Evolutionary conservation across 2,888 invertebrate species (phyloP).

Genomic region (Emmelina monodactyla): DNA sequence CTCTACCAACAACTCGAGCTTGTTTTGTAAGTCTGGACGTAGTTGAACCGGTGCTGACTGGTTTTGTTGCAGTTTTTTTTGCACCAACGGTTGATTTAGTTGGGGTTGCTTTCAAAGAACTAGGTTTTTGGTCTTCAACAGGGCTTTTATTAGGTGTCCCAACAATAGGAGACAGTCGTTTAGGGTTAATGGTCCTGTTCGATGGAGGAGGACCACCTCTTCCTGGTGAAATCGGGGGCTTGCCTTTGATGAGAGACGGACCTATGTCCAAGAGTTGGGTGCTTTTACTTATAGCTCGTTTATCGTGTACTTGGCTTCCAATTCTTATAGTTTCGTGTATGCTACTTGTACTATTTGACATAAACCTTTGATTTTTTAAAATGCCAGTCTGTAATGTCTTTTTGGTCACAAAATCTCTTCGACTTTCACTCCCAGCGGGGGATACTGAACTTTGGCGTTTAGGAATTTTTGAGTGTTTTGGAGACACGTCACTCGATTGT

Average conservation of each 20-base stretch:
- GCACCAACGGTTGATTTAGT: slow-evolving; percentile 32
- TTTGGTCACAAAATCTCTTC: slow-evolving; percentile 19
- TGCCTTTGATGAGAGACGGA: slow-evolving; percentile 45
- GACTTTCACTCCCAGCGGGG: slow-evolving; percentile 33
- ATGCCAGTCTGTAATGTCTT: slow-evolving; percentile 32
- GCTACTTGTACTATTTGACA: slow-evolving; percentile 58
- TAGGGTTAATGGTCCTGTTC: slow-evolving; percentile 47
- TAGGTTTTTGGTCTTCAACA: slow-evolving; percentile 39
- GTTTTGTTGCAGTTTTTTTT: slow-evolving; percentile 37
- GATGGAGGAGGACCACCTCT: slow-evolving; percentile 55
- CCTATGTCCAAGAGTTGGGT: slow-evolving; percentile 43
- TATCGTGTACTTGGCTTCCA: slow-evolving; percentile 47
- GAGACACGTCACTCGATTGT: slow-evolving; percentile 54
- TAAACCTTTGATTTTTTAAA: slow-evolving; percentile 41
- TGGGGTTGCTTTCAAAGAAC: slow-evolving; percentile 33
- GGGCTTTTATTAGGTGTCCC: slow-evolving; percentile 61
- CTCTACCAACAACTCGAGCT: slow-evolving; percentile 36
- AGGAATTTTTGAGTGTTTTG: slow-evolving; percentile 57
- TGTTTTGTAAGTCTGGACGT: slow-evolving; percentile 52
- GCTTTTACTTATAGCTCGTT: slow-evolving; percentile 44
- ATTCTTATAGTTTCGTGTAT: slow-evolving; percentile 52
- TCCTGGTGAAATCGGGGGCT: slow-evolving; percentile 57
- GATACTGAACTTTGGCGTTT: slow-evolving; percentile 54
- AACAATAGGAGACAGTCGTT: slow-evolving; percentile 57
- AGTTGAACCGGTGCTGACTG: slow-evolving; percentile 42